Percentiles rank a stretch among this genome's conserved stretches.
Conservation (phyloP, 2,113 vertebrate genomes). For the Tupaia tana region DNA sequence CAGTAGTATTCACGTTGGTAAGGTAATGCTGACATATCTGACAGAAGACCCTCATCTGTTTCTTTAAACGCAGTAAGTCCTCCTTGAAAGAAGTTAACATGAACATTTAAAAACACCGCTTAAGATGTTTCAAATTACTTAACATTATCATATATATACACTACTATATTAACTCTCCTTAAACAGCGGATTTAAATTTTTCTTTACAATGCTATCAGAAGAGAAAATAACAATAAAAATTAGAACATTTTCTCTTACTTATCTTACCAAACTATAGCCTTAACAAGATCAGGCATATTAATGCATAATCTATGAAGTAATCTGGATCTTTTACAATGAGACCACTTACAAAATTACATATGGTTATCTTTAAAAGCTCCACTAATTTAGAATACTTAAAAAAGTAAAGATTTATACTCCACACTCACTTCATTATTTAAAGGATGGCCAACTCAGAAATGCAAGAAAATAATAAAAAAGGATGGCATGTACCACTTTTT, state of each 20-base stretch:
- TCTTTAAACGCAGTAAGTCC: conserved; percentile 95
- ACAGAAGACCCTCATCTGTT: conserved; percentile 98
- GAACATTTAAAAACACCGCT: neutral
- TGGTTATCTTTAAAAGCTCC: neutral
- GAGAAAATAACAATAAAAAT: neutral
- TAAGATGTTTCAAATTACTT: conserved; percentile 47
- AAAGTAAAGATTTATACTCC: neutral
- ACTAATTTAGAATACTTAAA: neutral
- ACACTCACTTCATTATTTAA: conserved; percentile 45
- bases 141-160: neutral
- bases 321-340: neutral
- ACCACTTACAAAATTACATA: neutral
- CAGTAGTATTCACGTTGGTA: conserved; percentile 97
- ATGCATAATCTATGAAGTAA: neutral
- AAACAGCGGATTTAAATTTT: conserved; percentile 1
- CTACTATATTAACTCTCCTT: neutral
- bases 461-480: conserved; percentile 27
- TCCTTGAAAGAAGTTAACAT: conserved; percentile 88
- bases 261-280: neutral
- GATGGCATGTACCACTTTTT: neutral
- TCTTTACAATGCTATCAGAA: conserved; percentile 17
- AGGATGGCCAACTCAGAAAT: neutral
- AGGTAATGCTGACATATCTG: conserved; percentile 99
- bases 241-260: conserved; percentile 5
- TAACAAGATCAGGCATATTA: conserved; percentile 7